Evolutionary conservation across 2,113 vertebrate genomes (phyloP).

Genomic region (Butorides virescens): DNA sequence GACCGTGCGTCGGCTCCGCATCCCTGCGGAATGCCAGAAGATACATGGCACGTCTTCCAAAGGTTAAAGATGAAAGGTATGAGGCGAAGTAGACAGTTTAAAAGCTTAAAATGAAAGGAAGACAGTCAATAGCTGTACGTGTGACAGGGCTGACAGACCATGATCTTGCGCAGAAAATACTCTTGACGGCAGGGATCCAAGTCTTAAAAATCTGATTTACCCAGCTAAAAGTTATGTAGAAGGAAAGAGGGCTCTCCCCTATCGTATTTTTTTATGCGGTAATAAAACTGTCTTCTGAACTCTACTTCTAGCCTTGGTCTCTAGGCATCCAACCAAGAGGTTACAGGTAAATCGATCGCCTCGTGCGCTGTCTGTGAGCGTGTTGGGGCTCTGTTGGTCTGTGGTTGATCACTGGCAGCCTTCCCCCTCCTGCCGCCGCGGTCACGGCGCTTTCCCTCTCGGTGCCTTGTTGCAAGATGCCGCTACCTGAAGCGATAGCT

Average conservation of each 20-base stretch:
- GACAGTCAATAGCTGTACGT: not conserved
- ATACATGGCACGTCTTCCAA: rapidly evolving
- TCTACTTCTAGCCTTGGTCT: not conserved
- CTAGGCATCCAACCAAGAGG: rapidly evolving
- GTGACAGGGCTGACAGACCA: not conserved
- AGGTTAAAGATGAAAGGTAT: not conserved
- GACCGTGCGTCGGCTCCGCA: rapidly evolving
- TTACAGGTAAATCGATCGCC: rapidly evolving
- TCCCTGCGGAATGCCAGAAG: rapidly evolving
- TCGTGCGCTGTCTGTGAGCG: not conserved
- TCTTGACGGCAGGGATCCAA: not conserved
- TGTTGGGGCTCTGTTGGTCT: not conserved
- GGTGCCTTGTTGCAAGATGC: not conserved
- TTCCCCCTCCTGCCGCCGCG: rapidly evolving
- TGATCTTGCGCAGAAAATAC: not conserved
- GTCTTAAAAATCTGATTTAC: not conserved
- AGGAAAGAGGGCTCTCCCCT: not conserved
- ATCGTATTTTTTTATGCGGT: rapidly evolving
- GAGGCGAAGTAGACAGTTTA: rapidly evolving
- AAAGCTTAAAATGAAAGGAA: not conserved
- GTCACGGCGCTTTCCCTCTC: no score
- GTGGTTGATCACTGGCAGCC: rapidly evolving
- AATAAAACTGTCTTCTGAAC: not conserved
- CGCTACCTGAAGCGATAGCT: rapidly evolving
- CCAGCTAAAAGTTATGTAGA: not conserved